Base-by-base conservation (phyloP, 2,888 invertebrate species). In the Drosophila mercatorum region DNA sequence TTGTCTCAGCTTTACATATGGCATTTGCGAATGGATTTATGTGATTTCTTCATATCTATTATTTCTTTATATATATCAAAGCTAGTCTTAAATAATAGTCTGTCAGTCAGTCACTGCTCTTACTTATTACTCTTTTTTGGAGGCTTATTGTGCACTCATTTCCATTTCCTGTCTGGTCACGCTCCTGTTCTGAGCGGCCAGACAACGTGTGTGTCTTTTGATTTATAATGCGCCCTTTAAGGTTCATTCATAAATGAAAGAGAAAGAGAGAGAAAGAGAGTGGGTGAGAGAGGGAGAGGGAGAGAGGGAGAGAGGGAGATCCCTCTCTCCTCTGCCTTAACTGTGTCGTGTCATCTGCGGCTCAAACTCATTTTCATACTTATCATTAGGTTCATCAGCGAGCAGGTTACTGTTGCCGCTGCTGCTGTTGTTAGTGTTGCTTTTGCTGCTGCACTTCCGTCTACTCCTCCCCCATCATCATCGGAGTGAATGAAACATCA, bases 321-420 rank as follows among this genome's bases (percentile, higher is more conserved):
- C 26, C 22, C 46, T 14, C 63, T 49, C 5, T 61, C 46, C 10
- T 34, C 34, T 34, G 40, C 5, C 34, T 49, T 34, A 51, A 56
- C 51, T 52, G 51, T 73, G 72, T 80, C 88, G 81, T 89, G 90
- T 90, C 89, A 77, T 86, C 82, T 78, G 76, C 65, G 81, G 17
- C 66, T 82, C 68, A 76, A 83, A 81, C 85, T 87, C 71, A 91
- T 90, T 91, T 90, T 91, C 90, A 91, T 77, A 70, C 57, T 70
- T 90, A 91, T 89, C 90, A 90, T 90, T 89, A 87, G 88, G 68
- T 70, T 67, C 77, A 86, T 80, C 87, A 70, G 68, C 71, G 71
- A 70, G 76, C 72, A 74, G 63, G 67, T 66, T 71, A 51, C 14
- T 58, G 46, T 34, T 57, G 62, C n/a, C 57, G 60, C 56, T 60